These are phyloP conservation scores for Australoheros scitulus DNA, from an alignment of 2,113 vertebrate genomes.

Conservation along the genomic window DNA sequence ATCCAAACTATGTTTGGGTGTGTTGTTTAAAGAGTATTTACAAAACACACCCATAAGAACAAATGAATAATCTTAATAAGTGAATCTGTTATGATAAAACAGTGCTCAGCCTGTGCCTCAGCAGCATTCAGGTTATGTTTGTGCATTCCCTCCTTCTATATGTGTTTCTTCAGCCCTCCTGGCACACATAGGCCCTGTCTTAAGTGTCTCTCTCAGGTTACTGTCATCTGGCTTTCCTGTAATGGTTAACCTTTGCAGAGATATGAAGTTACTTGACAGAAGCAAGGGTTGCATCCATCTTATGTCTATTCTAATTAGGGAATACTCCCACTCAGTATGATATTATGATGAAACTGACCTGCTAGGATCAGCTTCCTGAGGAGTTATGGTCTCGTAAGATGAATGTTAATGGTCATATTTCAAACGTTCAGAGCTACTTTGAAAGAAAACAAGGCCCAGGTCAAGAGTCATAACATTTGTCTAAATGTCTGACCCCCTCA, in stretches of 20 bases:
- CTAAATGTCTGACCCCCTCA: slow-evolving; percentile 21
- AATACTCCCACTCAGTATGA: slow-evolving; percentile 14
- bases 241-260: slow-evolving; percentile 71
- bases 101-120: not conserved
- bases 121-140: slow-evolving; percentile 27
- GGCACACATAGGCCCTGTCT: slow-evolving; percentile 34
- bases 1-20: not conserved
- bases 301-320: slow-evolving; percentile 30
- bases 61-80: not conserved
- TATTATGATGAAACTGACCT: slow-evolving; percentile 20
- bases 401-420: slow-evolving; percentile 10
- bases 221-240: slow-evolving; percentile 62
- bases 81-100: not conserved
- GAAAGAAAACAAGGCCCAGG: slow-evolving; percentile 9
- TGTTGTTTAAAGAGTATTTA: not conserved
- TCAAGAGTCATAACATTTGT: slow-evolving; percentile 42
- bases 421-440: slow-evolving; percentile 13
- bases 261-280: slow-evolving; percentile 65
- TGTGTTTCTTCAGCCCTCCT: slow-evolving; percentile 40
- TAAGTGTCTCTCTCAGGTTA: slow-evolving; percentile 72
- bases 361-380: not conserved
- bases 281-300: slow-evolving; percentile 51
- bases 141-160: slow-evolving; percentile 23
- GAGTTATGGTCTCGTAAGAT: slow-evolving; percentile 6
- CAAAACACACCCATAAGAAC: not conserved